Evolutionary conservation across 1,140 invertebrate species (phyloP).

Genomic region (Agrypnia vestita): DNA sequence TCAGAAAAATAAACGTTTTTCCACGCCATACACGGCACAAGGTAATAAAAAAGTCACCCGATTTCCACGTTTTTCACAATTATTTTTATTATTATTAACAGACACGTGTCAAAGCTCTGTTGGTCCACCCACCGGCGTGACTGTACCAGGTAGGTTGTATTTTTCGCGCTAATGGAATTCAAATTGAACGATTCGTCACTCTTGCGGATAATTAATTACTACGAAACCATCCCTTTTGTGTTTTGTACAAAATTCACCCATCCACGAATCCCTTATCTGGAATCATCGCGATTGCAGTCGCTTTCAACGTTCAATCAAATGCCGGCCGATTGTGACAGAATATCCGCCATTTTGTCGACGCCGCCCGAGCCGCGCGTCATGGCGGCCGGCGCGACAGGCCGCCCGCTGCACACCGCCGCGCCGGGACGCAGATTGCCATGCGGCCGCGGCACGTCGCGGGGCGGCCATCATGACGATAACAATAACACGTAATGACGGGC

Average conservation of each 20-base stretch:
- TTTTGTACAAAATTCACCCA: slow-evolving; percentile 9
- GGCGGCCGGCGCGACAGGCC: slow-evolving; percentile 3
- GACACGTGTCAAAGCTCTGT: background rate
- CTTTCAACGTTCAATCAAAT: slow-evolving; percentile 37
- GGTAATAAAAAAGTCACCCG: no score
- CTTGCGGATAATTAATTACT: slow-evolving; percentile 24
- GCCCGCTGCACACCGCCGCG: background rate
- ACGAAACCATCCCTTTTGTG: background rate
- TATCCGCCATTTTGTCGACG: slow-evolving; percentile 41
- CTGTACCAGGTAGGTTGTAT: background rate
- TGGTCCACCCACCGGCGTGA: slow-evolving; percentile 3
- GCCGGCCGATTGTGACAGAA: slow-evolving; percentile 37
- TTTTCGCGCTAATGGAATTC: slow-evolving; percentile 3
- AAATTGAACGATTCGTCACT: slow-evolving; percentile 13
- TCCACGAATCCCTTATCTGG: slow-evolving; percentile 39
- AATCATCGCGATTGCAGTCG: slow-evolving; percentile 21
- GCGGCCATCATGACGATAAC: slow-evolving; percentile 38
- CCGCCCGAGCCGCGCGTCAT: slow-evolving; percentile 21
- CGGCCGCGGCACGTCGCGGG: background rate
- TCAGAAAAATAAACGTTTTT: no score
- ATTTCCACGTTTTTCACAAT: no score
- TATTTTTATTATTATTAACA: no score
- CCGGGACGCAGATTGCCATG: slow-evolving; percentile 27
- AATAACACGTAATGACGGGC: slow-evolving; percentile 56
- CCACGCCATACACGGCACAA: no score